Base-by-base conservation (phyloP, 2,888 invertebrate genomes). In the Drosophila falleni region DNA sequence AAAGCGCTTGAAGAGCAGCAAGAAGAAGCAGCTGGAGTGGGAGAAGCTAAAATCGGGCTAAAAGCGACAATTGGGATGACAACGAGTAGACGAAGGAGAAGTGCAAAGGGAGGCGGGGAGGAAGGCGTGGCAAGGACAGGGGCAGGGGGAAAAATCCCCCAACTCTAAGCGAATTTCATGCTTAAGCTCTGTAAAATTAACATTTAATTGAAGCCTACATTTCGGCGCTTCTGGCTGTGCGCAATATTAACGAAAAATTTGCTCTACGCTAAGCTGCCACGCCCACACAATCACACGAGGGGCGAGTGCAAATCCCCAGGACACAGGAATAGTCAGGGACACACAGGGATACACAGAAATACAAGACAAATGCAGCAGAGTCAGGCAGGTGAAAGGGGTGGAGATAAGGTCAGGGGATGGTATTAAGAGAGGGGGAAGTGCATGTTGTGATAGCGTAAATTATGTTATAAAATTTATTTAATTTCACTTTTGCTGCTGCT, bases 131-230 rank as follows among this genome's bases (percentile, higher is more conserved):
- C 15, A 19, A n/a, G 46, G 37, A 8, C 23, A 15, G 5, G 10
- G n/a, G 13, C 6, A n/a, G 8, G 10, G 9, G 31, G 31, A 5
- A 9, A 5, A 15, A 1, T 53, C 39, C 44, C 44, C 53, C 15
- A 54, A 59, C 62, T 71, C 64, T 71, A 68, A 81, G 66, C 68
- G 68, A 80, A 88, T 87, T 87, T 88, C 89, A 87, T 88, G 86
- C 84, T 88, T 87, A 88, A 87, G 89, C 89, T 87, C 89, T 87
- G 88, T 87, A 88, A 87, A 87, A 87, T 88, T 87, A 88, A 88
- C 87, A 88, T 87, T 87, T 88, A 86, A 87, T 88, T 87, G 87
- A 87, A 88, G 86, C 88, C 86, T 86, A 83, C 83, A 75, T 75
- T 80, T 78, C 58, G 67, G 55, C 63, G 78, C 81, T 75, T 44